Percentiles rank a stretch among this genome's conserved stretches.
Evolutionary conservation across 2,113 vertebrate species (phyloP).

Genomic region (Macrotis lagotis): DNA sequence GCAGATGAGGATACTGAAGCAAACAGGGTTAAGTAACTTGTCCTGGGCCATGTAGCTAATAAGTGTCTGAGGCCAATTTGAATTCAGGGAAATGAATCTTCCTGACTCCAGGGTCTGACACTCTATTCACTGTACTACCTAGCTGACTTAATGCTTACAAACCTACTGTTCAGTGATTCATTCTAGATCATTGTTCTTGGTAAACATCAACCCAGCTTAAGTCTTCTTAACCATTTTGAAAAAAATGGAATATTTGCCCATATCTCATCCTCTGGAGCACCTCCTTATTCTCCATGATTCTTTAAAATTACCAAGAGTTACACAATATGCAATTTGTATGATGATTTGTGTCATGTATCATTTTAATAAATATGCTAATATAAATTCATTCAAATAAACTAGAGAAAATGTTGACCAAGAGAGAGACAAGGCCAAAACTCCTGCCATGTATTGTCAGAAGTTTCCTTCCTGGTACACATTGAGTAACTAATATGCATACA

Average conservation of each 20-base stretch:
- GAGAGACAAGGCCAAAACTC: background rate
- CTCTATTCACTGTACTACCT: background rate
- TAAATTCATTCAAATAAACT: background rate
- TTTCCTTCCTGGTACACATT: background rate
- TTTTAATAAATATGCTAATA: background rate
- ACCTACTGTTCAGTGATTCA: background rate
- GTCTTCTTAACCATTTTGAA: background rate
- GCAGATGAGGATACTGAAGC: too few species aligned
- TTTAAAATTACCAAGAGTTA: background rate
- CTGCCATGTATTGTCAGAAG: background rate
- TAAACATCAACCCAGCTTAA: background rate
- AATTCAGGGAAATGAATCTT: too few species aligned
- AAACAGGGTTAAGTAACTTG: too few species aligned
- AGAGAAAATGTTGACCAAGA: background rate
- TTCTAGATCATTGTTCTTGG: background rate
- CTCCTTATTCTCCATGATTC: background rate
- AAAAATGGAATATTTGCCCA: background rate
- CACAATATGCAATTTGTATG: background rate
- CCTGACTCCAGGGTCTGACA: background rate
- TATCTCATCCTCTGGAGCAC: background rate
- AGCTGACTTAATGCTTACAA: background rate
- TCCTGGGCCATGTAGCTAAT: too few species aligned
- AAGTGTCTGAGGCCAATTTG: too few species aligned
- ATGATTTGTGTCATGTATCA: background rate
- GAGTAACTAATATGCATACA: background rate